Conservation (phyloP, 2,888 invertebrate species). For the Dasysyrphus albostriatus region DNA sequence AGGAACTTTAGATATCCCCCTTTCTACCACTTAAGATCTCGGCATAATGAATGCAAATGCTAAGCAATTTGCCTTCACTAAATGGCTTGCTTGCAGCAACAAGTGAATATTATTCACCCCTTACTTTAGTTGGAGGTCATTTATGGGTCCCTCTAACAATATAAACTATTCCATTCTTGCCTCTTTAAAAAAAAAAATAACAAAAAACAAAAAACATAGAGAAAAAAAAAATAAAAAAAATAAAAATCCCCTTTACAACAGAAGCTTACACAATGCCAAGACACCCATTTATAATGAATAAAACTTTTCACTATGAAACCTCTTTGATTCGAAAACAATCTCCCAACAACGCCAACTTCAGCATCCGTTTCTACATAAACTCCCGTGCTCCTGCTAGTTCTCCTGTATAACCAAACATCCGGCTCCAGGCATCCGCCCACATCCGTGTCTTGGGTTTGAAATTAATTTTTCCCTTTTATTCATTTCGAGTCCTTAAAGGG, state of each 20-base stretch:
- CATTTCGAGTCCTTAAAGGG: conserved; percentile 58
- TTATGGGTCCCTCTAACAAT: conserved; percentile 33
- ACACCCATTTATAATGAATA: conserved; percentile 60
- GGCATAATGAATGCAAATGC: conserved; percentile 63
- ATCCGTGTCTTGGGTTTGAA: conserved; percentile 48
- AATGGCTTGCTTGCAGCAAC: conserved; percentile 46
- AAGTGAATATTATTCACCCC: conserved; percentile 40
- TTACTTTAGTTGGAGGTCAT: conserved; percentile 17
- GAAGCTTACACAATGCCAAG: conserved; percentile 54
- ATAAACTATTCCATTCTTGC: conserved; percentile 40
- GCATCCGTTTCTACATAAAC: conserved; percentile 30
- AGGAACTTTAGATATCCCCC: not conserved
- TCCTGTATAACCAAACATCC: conserved; percentile 19
- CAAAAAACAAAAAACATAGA: not conserved
- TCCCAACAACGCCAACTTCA: conserved; percentile 49
- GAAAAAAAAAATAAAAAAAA: conserved; percentile 3
- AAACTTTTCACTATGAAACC: conserved; percentile 68
- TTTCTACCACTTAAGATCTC: conserved; percentile 15
- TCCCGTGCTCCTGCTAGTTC: not conserved
- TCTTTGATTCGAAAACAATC: conserved; percentile 71
- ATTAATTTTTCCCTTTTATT: conserved; percentile 65
- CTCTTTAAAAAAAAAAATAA: conserved; percentile 6
- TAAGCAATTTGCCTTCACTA: conserved; percentile 63
- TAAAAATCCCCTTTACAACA: conserved; percentile 19
- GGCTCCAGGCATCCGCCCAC: conserved; percentile 28